A percentile compares a stretch with the other conserved stretches of the same genome.
Evolutionary conservation across 2,888 invertebrate species (phyloP).

Genomic region (Pardosa pseudoannulata): DNA sequence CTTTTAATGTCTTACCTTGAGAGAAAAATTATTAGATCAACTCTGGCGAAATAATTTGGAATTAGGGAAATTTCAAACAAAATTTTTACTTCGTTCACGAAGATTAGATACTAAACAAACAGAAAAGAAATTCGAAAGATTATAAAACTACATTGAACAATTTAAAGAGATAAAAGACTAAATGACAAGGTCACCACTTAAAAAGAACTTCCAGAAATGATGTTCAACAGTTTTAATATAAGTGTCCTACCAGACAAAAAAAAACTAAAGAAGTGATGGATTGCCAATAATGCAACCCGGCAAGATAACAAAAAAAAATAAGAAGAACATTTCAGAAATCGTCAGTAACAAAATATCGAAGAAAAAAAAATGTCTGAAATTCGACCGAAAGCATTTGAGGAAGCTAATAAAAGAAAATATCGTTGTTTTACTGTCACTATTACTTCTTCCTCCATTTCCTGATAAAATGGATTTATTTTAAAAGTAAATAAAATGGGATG

Average conservation of each 20-base stretch:
- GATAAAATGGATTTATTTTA: constrained; percentile 6
- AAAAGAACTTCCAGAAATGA: no score
- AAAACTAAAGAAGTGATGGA: no score
- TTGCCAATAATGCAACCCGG: background rate
- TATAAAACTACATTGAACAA: no score
- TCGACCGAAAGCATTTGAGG: background rate
- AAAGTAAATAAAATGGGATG: background rate
- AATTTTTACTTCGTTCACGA: no score
- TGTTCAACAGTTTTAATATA: background rate
- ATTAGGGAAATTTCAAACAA: no score
- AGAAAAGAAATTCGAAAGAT: no score
- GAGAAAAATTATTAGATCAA: no score
- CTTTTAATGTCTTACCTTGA: no score
- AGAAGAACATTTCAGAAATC: background rate
- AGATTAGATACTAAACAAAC: no score
- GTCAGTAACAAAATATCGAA: background rate
- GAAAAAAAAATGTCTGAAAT: background rate
- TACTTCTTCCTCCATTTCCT: background rate
- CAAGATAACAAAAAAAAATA: background rate
- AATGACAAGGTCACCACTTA: no score
- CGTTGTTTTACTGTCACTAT: background rate
- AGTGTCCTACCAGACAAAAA: background rate
- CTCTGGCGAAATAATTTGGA: no score
- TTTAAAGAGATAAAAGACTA: no score
- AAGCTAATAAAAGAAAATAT: background rate